Evolutionary conservation across 2,113 vertebrate genomes (phyloP).

Genomic region (Grantiella picta): DNA sequence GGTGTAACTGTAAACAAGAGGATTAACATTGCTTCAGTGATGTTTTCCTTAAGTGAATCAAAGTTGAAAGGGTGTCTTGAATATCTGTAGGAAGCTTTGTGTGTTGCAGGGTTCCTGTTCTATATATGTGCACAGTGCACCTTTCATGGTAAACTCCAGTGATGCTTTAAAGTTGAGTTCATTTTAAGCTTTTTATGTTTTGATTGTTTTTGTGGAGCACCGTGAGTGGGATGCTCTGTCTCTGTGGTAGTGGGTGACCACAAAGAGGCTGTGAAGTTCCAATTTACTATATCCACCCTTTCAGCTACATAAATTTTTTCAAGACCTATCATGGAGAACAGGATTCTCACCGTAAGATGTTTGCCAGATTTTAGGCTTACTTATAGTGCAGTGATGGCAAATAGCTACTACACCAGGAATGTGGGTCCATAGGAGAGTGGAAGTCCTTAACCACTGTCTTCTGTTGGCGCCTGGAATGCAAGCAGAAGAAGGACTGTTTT

Average conservation of each 20-base stretch:
- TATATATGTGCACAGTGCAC: background rate
- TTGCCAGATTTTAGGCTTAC: background rate
- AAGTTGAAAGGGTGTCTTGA: constrained; percentile 52
- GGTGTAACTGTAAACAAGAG: constrained; percentile 68
- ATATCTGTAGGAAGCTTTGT: constrained; percentile 48
- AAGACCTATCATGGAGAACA: background rate
- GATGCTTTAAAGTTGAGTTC: background rate
- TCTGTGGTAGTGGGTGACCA: background rate
- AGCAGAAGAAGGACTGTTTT: background rate
- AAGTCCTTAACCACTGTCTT: background rate
- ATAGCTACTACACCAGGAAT: background rate
- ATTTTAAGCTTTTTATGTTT: constrained; percentile 15
- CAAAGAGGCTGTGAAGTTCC: background rate
- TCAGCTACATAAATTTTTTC: background rate
- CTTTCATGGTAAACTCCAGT: background rate
- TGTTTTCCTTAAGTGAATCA: constrained; percentile 53
- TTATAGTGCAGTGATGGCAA: background rate
- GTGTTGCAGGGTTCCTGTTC: background rate
- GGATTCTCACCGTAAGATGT: background rate
- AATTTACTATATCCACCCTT: background rate
- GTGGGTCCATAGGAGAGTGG: background rate
- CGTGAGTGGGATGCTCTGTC: background rate
- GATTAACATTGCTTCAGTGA: constrained; percentile 59
- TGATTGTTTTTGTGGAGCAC: background rate
- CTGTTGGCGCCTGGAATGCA: background rate